Evolutionary conservation across 2,888 invertebrate species (phyloP), one percentile per base, ranked within the genome.

Genomic region (Drosophila neotestacea): DNA sequence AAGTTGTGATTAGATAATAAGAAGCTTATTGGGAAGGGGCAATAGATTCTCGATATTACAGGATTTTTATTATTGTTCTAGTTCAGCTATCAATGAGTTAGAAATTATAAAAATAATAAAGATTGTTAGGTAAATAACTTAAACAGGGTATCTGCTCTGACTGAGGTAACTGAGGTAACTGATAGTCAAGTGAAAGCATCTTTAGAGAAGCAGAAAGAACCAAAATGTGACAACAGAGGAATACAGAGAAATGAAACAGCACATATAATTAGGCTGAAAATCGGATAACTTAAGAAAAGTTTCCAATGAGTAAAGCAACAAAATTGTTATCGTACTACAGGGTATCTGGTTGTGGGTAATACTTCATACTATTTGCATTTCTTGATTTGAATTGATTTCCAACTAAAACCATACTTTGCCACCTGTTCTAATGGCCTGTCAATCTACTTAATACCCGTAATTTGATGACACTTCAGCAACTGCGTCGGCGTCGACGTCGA

Each of bases 391-490:
- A 34, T 55, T 44, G 13, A 44, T 54, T 61, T 42, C 9, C 13
- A 44, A 61, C 42, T 28, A 42, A 54, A 27, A n/a, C 13, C 42
- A 41, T 44, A 39, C 9, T 36, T 58, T 36, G 27, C 32, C 22
- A 34, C 28, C 58, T 32, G 47, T 9, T 58, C 39, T 22, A 22
- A 62, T 46, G 32, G 50, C 11, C 47, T 52, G 60, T 55, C 48
- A 60, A 73, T 51, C 46, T 47, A 50, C 51, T 48, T 13, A 52
- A 62, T 55, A 27, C 32, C 28, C n/a, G 4, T 50, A 32, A 73
- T 73, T 64, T 64, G 42, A 73, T 39, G 34, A 34, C 9, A 2
- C 44, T 30, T 34, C n/a, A 56, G n/a, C 34, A 48, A 41, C n/a
- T 38, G 32, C 27, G 34, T 39, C 63, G 7, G 36, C 50, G 42